These are phyloP conservation scores for Microtus pennsylvanicus DNA, from an alignment of 2,113 vertebrate genomes.

Conservation along the genomic window DNA sequence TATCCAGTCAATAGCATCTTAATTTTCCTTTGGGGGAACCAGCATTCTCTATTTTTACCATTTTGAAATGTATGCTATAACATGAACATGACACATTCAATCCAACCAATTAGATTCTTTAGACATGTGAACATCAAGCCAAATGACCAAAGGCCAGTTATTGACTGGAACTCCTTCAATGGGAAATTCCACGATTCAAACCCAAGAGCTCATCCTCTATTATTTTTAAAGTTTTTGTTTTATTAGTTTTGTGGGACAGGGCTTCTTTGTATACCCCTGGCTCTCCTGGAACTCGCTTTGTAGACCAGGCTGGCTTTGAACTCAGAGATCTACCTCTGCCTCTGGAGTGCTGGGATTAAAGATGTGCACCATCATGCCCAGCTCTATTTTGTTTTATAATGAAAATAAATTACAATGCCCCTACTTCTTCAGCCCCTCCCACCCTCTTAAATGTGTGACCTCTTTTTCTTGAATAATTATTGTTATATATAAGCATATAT, in stretches of 20 bases:
- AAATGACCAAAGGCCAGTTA: background rate
- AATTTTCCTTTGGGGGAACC: background rate
- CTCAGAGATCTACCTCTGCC: background rate
- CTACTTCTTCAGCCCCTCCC: background rate
- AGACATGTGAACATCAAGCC: background rate
- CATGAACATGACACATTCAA: fast-evolving
- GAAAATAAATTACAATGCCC: background rate
- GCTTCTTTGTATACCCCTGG: background rate
- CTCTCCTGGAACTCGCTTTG: background rate
- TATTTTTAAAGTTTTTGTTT: background rate
- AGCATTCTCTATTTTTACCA: background rate
- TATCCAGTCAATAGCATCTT: background rate
- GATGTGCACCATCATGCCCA: background rate
- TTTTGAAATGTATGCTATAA: too few species aligned
- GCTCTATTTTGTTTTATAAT: background rate
- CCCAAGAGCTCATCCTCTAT: background rate
- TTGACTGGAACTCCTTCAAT: background rate
- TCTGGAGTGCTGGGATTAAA: background rate
- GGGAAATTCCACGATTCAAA: background rate
- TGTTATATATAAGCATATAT: background rate
- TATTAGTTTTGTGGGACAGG: background rate
- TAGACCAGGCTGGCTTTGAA: background rate
- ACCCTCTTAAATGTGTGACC: background rate
- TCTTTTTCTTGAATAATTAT: background rate
- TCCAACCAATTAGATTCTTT: background rate